phyloP scores from a whole-genome alignment of 64 coral and sea anemone species.

The Dendrophyllia cribrosa region DNA sequence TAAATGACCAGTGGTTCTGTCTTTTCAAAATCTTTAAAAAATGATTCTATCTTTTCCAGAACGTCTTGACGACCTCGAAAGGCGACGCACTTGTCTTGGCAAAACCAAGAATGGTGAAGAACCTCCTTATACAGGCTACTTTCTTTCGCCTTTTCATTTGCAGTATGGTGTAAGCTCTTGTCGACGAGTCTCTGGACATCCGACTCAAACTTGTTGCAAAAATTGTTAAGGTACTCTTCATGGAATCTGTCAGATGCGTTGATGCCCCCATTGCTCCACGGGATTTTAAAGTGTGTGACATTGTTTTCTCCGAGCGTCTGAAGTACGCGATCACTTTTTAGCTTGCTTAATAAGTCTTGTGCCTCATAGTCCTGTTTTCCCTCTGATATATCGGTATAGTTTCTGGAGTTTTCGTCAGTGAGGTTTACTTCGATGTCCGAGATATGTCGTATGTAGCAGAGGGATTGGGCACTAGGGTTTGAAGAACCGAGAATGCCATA shows the following conservation, averaged over 20 bases:
- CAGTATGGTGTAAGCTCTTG: conserved; percentile 61
- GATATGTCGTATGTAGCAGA: conserved; percentile 85
- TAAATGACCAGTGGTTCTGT: conserved; percentile 67
- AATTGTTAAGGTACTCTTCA: conserved; percentile 65
- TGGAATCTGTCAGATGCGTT: conserved; percentile 80
- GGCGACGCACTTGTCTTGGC: conserved; percentile 78
- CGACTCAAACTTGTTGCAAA: conserved; percentile 79
- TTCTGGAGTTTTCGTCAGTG: conserved; percentile 37
- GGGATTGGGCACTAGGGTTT: conserved; percentile 70
- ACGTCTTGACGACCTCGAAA: conserved; percentile 83
- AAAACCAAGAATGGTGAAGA: conserved; percentile 88
- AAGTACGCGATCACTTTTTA: conserved; percentile 76
- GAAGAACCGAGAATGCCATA: conserved; percentile 79
- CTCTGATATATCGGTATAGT: conserved; percentile 69
- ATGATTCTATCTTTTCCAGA: conserved; percentile 45
- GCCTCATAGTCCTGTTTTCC: conserved; percentile 82
- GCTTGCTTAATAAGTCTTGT: conserved; percentile 54
- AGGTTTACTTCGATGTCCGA: conserved; percentile 88
- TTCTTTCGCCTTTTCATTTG: conserved; percentile 49
- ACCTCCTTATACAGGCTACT: conserved; percentile 77
- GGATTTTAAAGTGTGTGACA: conserved; percentile 65
- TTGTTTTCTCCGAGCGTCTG: conserved; percentile 75
- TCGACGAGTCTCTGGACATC: conserved; percentile 80
- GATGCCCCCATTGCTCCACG: conserved; percentile 83
- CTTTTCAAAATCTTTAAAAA: conserved; percentile 34